Evolutionary conservation across 30 jellyfish, hydroid and myxozoan genomes (phyloP), one percentile per base, ranked within the genome.

Genomic region (Aurelia sp.): DNA sequence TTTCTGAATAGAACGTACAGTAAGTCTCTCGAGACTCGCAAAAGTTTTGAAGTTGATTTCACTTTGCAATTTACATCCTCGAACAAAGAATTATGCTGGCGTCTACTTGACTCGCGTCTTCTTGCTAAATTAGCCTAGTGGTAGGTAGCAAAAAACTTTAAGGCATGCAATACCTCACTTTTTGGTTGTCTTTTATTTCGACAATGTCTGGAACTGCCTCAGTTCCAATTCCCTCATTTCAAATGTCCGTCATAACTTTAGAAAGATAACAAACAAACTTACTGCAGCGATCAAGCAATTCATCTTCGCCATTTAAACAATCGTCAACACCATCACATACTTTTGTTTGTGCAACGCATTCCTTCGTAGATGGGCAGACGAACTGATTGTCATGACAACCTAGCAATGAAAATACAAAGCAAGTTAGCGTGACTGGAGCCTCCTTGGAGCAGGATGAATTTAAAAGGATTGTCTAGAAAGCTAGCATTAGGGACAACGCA

Each of bases 251-350:
- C 55, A 44, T 44, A 44, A 44, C 55, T 4, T 44, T 4, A 44
- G 16, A 13, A 44, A 44, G 55, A 44, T 65, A 64, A 76, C 18
- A 58, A 52, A 52, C n/a, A 19, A 63, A 85, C 96, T 76, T 58
- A 86, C 96, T 76, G 81, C 96, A 86, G n/a, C 78, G 78, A 13
- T 51, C 53, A 20, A 75, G 66, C 5, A 38, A 47, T 62, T 87
- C 96, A 47, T 88, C 97, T 47, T 80, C 91, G 19, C 65, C 80
- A 20, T 66, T 18, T 10, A 92, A 92, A 61, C 97, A 88, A 44
- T 88, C 97, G 31, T 19, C 69, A 58, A 33, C 22, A 3, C 92
- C 92, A 67, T 88, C 91, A 41, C 97, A 88, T 22, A 88, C 71
- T 72, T 79, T 85, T 8, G 88, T 2, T 18, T 20, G 60, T 6